These are phyloP conservation scores for Clivina fossor DNA, from an alignment of 2,888 invertebrate genomes.

Conservation along the genomic window DNA sequence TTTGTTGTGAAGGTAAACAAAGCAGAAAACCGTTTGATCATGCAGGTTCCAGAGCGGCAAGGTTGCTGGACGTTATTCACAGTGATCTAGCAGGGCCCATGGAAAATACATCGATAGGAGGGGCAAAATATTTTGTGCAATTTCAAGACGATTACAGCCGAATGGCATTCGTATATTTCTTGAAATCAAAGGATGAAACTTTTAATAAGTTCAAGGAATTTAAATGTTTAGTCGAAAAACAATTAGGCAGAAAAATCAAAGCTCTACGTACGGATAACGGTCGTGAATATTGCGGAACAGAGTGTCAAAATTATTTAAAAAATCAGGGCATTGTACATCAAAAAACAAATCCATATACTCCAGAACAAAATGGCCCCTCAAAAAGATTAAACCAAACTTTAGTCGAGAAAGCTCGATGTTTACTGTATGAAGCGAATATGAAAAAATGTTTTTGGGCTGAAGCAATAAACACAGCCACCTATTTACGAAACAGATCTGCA, in stretches of 20 bases:
- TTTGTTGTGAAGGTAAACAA: constrained; percentile 43
- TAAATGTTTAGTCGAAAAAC: constrained; percentile 39
- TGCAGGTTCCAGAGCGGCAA: constrained; percentile 37
- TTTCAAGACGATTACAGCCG: constrained; percentile 44
- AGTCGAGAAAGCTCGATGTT: constrained; percentile 42
- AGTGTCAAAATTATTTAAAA: constrained; percentile 36
- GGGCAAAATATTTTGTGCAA: constrained; percentile 41
- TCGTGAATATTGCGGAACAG: constrained; percentile 38
- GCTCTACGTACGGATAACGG: constrained; percentile 41
- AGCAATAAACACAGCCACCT: constrained; percentile 13
- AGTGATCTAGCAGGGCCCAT: constrained; percentile 44
- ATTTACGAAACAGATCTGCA: constrained; percentile 25
- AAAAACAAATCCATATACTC: constrained; percentile 25
- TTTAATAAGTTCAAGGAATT: constrained; percentile 37
- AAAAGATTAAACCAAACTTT: constrained; percentile 36
- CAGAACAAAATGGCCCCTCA: constrained; percentile 35
- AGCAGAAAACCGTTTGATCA: constrained; percentile 41
- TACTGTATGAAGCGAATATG: constrained; percentile 18
- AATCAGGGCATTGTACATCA: constrained; percentile 33
- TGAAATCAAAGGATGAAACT: constrained; percentile 41
- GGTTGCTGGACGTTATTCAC: constrained; percentile 42
- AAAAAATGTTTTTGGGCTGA: constrained; percentile 12
- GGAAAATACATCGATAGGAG: constrained; percentile 39
- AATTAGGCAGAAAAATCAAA: constrained; percentile 40
- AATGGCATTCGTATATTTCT: constrained; percentile 40